Conservation (phyloP, 2,113 vertebrate species). For the Uropsilus gracilis region DNA sequence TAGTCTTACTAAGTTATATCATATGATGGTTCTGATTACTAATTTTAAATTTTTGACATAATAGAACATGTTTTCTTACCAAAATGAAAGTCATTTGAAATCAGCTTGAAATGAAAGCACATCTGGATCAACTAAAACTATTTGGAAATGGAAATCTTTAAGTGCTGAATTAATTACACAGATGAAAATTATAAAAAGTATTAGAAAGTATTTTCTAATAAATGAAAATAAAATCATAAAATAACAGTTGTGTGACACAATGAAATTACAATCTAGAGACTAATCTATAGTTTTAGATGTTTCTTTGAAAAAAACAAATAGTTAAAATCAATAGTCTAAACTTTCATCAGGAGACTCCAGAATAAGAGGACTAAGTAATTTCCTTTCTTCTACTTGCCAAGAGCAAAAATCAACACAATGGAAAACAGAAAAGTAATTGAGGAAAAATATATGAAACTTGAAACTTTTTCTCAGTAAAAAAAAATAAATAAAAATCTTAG, state of each 20-base stretch:
- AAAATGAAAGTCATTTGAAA: no score
- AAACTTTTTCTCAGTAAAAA: not conserved
- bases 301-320: not conserved
- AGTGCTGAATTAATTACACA: not conserved
- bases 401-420: not conserved
- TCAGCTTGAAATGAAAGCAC: not conserved
- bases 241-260: not conserved
- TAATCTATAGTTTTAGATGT: not conserved
- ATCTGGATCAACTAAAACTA: not conserved
- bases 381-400: no score
- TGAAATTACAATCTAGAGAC: not conserved
- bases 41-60: not conserved
- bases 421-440: not conserved
- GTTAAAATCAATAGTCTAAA: not conserved
- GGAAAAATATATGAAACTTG: not conserved
- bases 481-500: not conserved
- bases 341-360: not conserved
- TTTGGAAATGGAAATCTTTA: no score
- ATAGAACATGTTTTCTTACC: not conserved
- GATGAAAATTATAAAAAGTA: not conserved
- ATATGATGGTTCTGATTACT: not conserved
- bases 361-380: not conserved
- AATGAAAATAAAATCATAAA: not conserved
- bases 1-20: not conserved
- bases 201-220: not conserved